Conservation (phyloP, 2,113 vertebrate genomes). For the Danionella cerebrum region DNA sequence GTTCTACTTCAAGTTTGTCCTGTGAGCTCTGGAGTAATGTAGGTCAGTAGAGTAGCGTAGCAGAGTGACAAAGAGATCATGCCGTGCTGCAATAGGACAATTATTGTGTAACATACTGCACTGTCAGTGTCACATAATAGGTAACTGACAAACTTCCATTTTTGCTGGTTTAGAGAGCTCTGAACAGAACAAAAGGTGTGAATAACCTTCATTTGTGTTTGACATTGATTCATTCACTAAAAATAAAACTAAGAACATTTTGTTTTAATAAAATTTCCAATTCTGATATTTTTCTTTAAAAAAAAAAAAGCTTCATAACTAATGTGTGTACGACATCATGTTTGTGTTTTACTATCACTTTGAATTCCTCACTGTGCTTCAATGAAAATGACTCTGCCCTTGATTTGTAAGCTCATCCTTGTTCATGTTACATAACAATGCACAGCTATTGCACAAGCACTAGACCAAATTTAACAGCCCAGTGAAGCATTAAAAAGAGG, state of each 20-base stretch:
- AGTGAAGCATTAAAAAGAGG: background rate
- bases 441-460: background rate
- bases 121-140: slow-evolving; percentile 39
- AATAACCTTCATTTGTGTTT: background rate
- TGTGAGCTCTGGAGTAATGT: slow-evolving; percentile 26
- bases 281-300: too few species aligned
- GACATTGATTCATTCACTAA: background rate
- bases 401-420: background rate
- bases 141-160: slow-evolving; percentile 40
- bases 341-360: background rate
- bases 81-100: slow-evolving; percentile 41
- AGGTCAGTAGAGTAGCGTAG: slow-evolving; percentile 19
- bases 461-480: background rate
- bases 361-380: background rate
- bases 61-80: background rate
- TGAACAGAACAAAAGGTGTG: background rate
- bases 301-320: too few species aligned
- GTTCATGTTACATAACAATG: background rate
- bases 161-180: slow-evolving; percentile 26
- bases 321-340: too few species aligned
- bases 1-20: background rate
- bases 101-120: slow-evolving; percentile 47
- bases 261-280: too few species aligned
- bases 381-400: background rate
- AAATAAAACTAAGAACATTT: background rate